Evolutionary conservation across 2,888 invertebrate genomes (phyloP), one percentile per base, ranked within the genome.

Genomic region (Lycophotia porphyrea): DNA sequence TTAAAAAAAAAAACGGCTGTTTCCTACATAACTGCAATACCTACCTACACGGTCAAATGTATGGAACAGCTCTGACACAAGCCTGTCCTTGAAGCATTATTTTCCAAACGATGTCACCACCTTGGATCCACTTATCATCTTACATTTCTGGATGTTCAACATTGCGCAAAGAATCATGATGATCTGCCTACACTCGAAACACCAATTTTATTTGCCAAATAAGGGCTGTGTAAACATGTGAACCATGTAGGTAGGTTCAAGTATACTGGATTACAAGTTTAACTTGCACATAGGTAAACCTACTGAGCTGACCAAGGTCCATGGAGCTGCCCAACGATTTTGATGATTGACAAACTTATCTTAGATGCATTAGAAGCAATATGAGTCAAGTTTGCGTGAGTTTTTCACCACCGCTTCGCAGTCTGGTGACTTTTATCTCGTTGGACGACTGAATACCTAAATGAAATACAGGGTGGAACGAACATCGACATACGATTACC

Each of bases 81-180:
- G 27, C 15, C 5, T 27, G 44, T 52, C 31, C 3, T 52, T 5
- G 9, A 34, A 52, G 24, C 34, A 44, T 64, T 34, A 8, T 34
- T 21, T 80, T 13, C 15, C 8, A 21, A 49, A 68, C 36, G 13
- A 70, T 42, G 49, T 66, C 60, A 49, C 31, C 27, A 44, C 82
- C 82, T 79, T 82, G 71, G n/a, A n/a, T 61, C 34, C 66, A 82
- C 49, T 79, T 79, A 82, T 15, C 82, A 39, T 49, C 42, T 58
- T 39, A 31, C 21, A 42, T 44, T 34, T 52, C 4, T 60, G 68
- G 36, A n/a, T 49, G 21, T 21, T 36, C 21, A 63, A 15, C 42
- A 76, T 81, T 71, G 52, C 47, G 68, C 52, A 71, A 82, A 31
- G n/a, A 61, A 55, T 47, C 65, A 18, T 63, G 42, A 34, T 44